These are phyloP conservation scores for Phrynocephalus versicolor DNA, from an alignment of 2,113 vertebrate species.

Conservation along the genomic window DNA sequence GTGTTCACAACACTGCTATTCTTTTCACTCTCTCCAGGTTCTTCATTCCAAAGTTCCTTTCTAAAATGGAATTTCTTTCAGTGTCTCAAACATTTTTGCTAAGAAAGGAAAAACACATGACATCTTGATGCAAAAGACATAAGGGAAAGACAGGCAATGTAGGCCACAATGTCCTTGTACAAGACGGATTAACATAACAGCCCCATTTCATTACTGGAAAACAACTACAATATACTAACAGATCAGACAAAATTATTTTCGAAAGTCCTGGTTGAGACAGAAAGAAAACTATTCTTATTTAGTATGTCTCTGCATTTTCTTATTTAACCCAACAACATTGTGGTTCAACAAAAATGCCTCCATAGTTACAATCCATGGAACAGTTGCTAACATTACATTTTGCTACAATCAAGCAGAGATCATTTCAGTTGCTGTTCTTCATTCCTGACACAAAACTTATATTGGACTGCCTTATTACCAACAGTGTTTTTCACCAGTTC, in stretches of 20 bases:
- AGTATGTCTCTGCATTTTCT: neutral
- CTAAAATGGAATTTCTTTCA: neutral
- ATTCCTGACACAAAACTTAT: too few species aligned
- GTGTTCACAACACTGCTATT: neutral
- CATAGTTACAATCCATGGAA: neutral
- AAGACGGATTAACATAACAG: constrained; percentile 47
- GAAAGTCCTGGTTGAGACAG: constrained; percentile 32
- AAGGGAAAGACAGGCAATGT: constrained; percentile 4
- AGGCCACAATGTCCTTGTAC: neutral
- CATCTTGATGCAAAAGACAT: constrained; percentile 30
- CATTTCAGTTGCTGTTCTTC: too few species aligned
- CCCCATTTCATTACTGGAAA: constrained; percentile 17
- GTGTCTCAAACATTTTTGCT: neutral
- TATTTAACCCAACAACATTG: too few species aligned
- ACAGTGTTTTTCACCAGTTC: too few species aligned
- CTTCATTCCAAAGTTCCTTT: neutral
- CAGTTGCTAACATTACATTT: neutral
- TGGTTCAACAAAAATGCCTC: neutral
- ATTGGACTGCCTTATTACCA: too few species aligned
- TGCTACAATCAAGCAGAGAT: neutral
- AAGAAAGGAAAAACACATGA: neutral
- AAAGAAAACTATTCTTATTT: neutral
- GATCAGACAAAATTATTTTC: constrained; percentile 36
- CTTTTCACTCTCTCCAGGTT: neutral
- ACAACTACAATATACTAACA: constrained; percentile 25